These are phyloP conservation scores for Bubo scandiacus DNA, from an alignment of 2,113 vertebrate genomes.

Conservation along the genomic window DNA sequence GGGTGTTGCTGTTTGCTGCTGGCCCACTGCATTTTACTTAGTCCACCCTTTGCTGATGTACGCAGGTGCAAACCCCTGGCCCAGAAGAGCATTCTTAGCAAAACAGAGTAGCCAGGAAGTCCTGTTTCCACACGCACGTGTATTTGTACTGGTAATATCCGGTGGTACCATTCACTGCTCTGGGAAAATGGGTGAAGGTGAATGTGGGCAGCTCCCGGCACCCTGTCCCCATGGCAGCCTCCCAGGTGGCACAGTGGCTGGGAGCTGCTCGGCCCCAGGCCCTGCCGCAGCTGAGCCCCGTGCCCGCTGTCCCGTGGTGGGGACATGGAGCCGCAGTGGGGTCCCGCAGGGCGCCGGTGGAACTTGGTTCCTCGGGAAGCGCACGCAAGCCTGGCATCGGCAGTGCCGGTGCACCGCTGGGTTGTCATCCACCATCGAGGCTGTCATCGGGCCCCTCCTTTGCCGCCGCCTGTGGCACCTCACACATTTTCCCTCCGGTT, in stretches of 20 bases:
- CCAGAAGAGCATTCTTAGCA: neutral
- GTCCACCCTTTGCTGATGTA: neutral
- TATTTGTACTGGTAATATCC: neutral
- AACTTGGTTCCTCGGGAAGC: neutral
- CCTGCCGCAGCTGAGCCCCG: neutral
- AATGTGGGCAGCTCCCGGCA: neutral
- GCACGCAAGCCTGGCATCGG: neutral
- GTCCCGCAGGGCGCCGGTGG: neutral
- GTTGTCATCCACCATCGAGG: neutral
- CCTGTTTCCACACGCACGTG: rapidly evolving
- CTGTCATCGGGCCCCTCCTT: constrained; percentile 10
- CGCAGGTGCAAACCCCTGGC: neutral
- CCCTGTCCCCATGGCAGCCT: neutral
- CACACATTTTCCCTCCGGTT: neutral
- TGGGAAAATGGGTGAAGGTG: neutral
- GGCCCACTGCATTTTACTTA: neutral
- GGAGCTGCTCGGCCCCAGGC: constrained; percentile 10
- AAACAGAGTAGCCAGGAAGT: neutral
- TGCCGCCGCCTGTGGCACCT: neutral
- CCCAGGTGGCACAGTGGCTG: neutral
- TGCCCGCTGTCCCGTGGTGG: neutral
- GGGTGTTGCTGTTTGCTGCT: neutral
- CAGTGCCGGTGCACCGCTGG: neutral
- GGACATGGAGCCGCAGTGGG: neutral
- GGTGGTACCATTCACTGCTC: neutral